Evolutionary conservation across 2,797 vertebrate genomes (phyloP).

Genomic region (Halcyon chelicuti): DNA sequence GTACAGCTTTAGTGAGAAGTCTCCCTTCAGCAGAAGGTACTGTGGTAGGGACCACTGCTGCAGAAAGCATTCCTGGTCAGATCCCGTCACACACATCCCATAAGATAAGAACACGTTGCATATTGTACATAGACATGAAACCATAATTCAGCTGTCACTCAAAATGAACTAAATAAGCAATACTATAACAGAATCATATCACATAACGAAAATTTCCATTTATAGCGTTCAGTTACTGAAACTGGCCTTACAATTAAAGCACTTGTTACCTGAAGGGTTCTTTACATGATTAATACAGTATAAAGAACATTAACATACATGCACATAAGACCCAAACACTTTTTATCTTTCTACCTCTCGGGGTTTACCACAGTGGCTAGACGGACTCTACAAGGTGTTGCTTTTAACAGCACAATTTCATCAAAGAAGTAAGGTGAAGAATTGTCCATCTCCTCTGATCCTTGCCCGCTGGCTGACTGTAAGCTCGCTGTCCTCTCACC

Average conservation of each 20-base stretch:
- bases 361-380: background rate
- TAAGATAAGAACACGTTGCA: background rate
- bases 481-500: background rate
- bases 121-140: background rate
- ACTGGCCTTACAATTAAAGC: background rate
- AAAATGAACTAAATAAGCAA: background rate
- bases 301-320: background rate
- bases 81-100: background rate
- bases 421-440: background rate
- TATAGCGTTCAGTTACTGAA: background rate
- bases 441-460: background rate
- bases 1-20: background rate
- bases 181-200: fast-evolving
- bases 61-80: background rate
- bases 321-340: fast-evolving
- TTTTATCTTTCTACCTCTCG: background rate
- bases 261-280: background rate
- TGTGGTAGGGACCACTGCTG: background rate
- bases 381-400: background rate
- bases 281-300: background rate
- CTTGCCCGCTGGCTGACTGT: fast-evolving
- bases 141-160: background rate
- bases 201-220: background rate
- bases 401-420: background rate
- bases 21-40: background rate